Base-by-base conservation (phyloP, 2,888 invertebrate genomes). In the Euphydryas editha region DNA sequence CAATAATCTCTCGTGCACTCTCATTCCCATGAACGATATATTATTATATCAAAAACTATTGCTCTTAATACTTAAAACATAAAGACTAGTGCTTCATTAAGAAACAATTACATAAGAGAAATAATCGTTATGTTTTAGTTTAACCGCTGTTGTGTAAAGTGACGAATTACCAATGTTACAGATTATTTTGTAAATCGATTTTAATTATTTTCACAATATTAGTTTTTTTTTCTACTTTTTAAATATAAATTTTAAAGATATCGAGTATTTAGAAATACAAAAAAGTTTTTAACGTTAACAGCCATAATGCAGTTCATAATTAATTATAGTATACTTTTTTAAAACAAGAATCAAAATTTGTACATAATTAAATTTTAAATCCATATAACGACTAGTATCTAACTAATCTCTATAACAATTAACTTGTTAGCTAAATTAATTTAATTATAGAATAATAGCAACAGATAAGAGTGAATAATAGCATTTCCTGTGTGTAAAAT, bases 111-210 rank as follows among this genome's bases (percentile, higher is more conserved):
- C 47, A 47, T 47, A 47, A 47, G 20, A 18, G 1, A 20, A 47
- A 47, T 18, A 30, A 30, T 7, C 8, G 30, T 5, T 13, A 8
- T 18, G 20, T 47, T 47, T 20, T 20, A 13, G 47, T 47, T 20
- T 8, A 20, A 21, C 3, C 1, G 11, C 47, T 13, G 20, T 57
- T 62, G 36, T 47, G 44, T 55, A 62, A 62, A 62, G 17, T 42
- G 39, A 56, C 55, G 62, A 15, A 17, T n/a, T 56, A 17, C 44
- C 37, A 56, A 56, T 21, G 57, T 57, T 57, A 57, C 47, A 55
- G 37, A 46, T 56, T 39, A 57, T 18, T 62, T 62, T 37, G 21
- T 39, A 18, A 13, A 47, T 47, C 4, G 39, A 15, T 47, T 30
- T 55, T 6, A 62, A 20, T 13, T 47, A 57, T 56, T 20, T 21